phyloP scores from a whole-genome alignment of 2,797 vertebrate genomes.

The Pampus argenteus region DNA sequence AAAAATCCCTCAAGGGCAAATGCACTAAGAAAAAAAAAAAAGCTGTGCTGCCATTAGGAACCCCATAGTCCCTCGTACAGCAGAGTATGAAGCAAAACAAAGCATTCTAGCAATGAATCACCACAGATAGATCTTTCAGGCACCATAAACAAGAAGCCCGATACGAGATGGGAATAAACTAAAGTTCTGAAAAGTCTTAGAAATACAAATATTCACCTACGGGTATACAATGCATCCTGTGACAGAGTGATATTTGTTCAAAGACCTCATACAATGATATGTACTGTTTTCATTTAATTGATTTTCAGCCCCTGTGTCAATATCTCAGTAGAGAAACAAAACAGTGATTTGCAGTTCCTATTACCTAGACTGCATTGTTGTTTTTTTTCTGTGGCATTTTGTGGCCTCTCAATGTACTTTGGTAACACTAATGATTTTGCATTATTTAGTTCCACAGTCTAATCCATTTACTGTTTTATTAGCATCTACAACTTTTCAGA shows the following conservation, averaged over 20 bases:
- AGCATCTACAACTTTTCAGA: conserved; percentile 18
- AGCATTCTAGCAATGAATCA: conserved; percentile 79
- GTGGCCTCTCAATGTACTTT: conserved; percentile 16
- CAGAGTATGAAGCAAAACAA: conserved; percentile 76
- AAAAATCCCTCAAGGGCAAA: conserved; percentile 81
- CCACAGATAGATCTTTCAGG: conserved; percentile 74
- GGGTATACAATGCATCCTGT: conserved; percentile 64
- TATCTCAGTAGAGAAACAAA: conserved; percentile 58
- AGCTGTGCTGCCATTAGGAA: conserved; percentile 73
- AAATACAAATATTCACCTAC: conserved; percentile 80
- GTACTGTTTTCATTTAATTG: conserved; percentile 72
- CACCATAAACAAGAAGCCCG: conserved; percentile 76
- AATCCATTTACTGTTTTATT: conserved; percentile 34
- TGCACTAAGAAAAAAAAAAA: conserved; percentile 74
- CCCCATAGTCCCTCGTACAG: conserved; percentile 60
- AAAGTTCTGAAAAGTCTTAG: conserved; percentile 72
- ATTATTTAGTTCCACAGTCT: conserved; percentile 22
- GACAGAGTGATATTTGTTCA: conserved; percentile 64
- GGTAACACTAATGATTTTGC: conserved; percentile 38
- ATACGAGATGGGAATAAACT: conserved; percentile 67
- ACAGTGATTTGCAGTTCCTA: conserved; percentile 63
- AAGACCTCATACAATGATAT: conserved; percentile 61
- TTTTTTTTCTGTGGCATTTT: conserved; percentile 34
- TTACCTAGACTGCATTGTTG: conserved; percentile 42
- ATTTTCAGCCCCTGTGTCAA: conserved; percentile 63